Base-by-base conservation (phyloP, 2,888 invertebrate species). In the Drosophila austrosaltans region DNA sequence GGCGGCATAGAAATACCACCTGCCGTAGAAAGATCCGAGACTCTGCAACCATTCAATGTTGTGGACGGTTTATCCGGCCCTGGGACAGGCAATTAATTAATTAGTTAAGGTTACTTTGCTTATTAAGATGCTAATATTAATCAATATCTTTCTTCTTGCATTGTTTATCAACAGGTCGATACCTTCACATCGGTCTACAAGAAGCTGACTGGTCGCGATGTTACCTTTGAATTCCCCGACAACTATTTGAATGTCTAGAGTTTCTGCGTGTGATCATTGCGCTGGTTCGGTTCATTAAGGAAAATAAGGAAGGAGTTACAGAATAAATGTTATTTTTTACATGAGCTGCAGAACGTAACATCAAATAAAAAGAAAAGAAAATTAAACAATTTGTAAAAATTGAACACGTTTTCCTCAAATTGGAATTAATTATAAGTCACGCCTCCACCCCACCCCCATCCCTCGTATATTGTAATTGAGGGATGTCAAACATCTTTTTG, bases 171-270 rank as follows among this genome's bases (percentile, higher is more conserved):
- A 54, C 94, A 98, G 98, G 96, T 98, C 90, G 99, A 99, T 92
- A 99, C 99, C 77, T 99, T 99, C 94, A 96, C 97, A 90, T 96
- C 98, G 78, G 98, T 99, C 81, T 99, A 99, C 95, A 99, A 99
- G 95, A 98, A 98, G 93, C 94, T 99, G 90, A 99, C 99, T 89
- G 99, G 99, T 88, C 97, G 99, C 92, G 98, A 99, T 94, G 99
- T 99, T 70, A 97, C 96, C 85, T 99, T 99, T 93, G 99, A 99
- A 94, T 99, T 99, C 94, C 99, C 99, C 77, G 99, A 99, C 94
- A 97, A 98, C 89, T 97, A 97, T 94, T 96, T 97, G 96, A 97
- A 93, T 82, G 87, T 87, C 80, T 91, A 91, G 89, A 78, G 77
- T 74, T 71, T 78, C 77, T 42, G 60, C 76, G 71, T 63, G 62